Evolutionary conservation across 2,113 vertebrate species (phyloP), one percentile per base, ranked within the genome.

Genomic region (Puma concolor): DNA sequence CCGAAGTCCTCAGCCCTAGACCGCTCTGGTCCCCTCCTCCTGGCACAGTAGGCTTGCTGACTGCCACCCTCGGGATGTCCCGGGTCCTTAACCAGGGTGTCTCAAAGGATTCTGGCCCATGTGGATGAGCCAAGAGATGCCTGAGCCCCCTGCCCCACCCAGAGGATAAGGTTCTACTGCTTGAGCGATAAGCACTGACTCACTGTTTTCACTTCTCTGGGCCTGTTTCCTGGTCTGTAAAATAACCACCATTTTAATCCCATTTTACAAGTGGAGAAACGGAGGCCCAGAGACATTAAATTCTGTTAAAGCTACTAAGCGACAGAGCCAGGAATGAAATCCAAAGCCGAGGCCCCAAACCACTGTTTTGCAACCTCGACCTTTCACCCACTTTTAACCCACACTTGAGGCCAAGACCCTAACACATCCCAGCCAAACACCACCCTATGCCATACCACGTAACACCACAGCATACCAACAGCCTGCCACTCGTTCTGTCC

Each of bases 251-350:
- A 54, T 19, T 50, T 54, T 36, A 81, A 88, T 66, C 16, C 13
- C 74, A 89, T 60, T 88, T 93, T 88, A 91, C n/a, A 94, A 48
- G 36, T 13, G 31, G 81, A 72, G 50, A 98, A 54, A 63, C 90
- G 38, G 95, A 96, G 60, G 44, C 64, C 27, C 63, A 57, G 80
- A 64, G 64, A 84, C 2, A 29, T 33, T 25, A 15, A 38, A 27
- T 41, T 31, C 13, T 54, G 29, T 94, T 60, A 87, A 52, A 71
- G 50, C 27, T 44, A 63, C 27, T 36, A 50, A 93, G 13, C 38
- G 77, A 74, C 83, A 74, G 69, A 82, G 66, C 52, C 87, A 91
- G 52, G 82, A 25, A 14, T 69, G 16, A 83, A 69, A 13, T 67
- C 33, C 27, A 52, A 69, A 71, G 74, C 36, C 29, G 31, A 50